These are phyloP conservation scores for Hypsibius dujardini DNA, from an alignment of 1,140 invertebrate genomes.

Conservation along the genomic window DNA sequence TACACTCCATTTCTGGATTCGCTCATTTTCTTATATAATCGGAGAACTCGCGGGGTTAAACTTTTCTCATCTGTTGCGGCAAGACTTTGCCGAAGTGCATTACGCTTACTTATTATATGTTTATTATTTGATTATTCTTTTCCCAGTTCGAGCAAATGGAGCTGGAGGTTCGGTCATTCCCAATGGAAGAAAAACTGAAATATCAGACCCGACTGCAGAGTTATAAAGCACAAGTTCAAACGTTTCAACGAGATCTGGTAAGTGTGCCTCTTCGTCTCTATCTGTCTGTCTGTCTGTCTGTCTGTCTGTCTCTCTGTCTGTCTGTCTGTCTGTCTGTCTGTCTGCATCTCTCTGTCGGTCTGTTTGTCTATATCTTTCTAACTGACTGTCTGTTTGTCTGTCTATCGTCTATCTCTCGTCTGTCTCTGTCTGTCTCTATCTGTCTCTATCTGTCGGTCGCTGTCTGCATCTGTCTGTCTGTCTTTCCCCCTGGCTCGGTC, in stretches of 20 bases:
- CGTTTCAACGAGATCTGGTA: slow-evolving; percentile 8
- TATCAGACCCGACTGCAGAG: slow-evolving; percentile 4
- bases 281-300: neutral
- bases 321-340: neutral
- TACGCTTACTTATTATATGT: neutral
- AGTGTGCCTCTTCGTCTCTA: neutral
- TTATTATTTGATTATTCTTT: neutral
- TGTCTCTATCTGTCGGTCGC: neutral
- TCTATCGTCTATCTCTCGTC: neutral
- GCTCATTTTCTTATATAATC: no score
- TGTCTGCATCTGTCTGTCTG: neutral
- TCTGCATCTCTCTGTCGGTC: neutral
- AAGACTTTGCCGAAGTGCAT: neutral
- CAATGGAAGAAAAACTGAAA: neutral
- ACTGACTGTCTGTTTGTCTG: neutral
- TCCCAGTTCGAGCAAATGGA: slow-evolving; percentile 15
- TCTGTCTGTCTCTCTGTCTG: neutral
- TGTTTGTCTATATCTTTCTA: neutral
- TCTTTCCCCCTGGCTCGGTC: neutral
- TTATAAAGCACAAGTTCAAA: neutral
- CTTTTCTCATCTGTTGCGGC: no score
- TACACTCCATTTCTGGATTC: no score
- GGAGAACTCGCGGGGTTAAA: no score
- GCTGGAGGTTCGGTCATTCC: neutral
- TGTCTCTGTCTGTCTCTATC: neutral